Conservation (phyloP, 2,113 vertebrate species). For the Columba livia region DNA sequence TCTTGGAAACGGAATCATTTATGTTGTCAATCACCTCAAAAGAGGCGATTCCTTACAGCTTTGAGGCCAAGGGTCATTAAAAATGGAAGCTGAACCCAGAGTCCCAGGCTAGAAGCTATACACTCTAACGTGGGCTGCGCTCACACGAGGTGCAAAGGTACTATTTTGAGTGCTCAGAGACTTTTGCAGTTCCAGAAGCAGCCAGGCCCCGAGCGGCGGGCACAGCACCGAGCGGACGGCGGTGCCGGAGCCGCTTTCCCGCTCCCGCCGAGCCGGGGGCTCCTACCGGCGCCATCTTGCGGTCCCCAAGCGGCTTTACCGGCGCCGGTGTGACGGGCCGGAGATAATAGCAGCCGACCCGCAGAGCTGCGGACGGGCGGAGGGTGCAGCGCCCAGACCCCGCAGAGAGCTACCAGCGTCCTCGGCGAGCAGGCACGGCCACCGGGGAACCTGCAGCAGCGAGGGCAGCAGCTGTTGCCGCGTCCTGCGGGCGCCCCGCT, state of each 20-base stretch:
- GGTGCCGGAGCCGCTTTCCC: too few relatives aligned
- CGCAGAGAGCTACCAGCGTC: too few relatives aligned
- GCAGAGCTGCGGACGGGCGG: fast-evolving
- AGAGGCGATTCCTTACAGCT: background rate
- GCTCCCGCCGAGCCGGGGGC: background rate
- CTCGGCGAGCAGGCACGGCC: fast-evolving
- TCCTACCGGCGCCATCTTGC: background rate
- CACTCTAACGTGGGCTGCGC: fast-evolving
- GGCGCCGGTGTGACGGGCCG: fast-evolving
- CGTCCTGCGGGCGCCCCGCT: fast-evolving
- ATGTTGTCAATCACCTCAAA: fast-evolving
- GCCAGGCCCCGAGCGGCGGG: too few relatives aligned
- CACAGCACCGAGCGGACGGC: background rate
- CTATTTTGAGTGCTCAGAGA: fast-evolving
- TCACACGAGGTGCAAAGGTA: fast-evolving
- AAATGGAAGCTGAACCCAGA: background rate
- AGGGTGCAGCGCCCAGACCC: background rate
- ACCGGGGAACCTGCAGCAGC: too few relatives aligned
- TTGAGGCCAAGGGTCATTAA: background rate
- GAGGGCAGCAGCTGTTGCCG: background rate
- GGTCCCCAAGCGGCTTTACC: fast-evolving
- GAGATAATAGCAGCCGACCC: fast-evolving
- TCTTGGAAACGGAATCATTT: fast-evolving
- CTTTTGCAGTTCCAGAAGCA: fast-evolving
- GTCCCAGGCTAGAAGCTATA: fast-evolving